These are phyloP conservation scores for Callospermophilus lateralis DNA, from an alignment of 2,113 vertebrate genomes.

Conservation along the genomic window DNA sequence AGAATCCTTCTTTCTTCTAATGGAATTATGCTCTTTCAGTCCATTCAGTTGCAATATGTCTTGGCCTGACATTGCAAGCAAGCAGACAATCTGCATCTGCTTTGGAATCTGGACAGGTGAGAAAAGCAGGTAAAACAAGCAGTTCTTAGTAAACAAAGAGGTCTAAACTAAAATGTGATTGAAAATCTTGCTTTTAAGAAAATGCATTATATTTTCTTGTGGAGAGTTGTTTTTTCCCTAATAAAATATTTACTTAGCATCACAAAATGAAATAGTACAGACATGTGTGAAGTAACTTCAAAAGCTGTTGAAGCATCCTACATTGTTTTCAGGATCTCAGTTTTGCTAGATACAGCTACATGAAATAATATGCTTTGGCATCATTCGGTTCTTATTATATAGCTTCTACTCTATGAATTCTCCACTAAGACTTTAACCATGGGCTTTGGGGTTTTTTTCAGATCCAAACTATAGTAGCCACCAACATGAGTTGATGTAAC, in stretches of 20 bases:
- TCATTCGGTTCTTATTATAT: background rate
- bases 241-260: conserved; percentile 36
- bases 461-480: background rate
- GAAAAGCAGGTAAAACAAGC: background rate
- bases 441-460: background rate
- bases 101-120: background rate
- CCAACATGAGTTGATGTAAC: background rate
- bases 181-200: background rate
- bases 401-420: background rate
- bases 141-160: background rate
- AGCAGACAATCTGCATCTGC: background rate
- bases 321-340: background rate
- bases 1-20: conserved; percentile 1
- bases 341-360: background rate
- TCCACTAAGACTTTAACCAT: background rate
- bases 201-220: background rate
- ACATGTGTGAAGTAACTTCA: background rate
- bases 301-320: background rate
- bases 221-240: background rate
- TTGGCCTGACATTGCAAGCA: background rate
- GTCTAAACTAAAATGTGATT: background rate
- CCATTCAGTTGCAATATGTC: background rate
- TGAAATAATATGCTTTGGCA: background rate
- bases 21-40: background rate
- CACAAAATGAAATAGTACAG: background rate